phyloP scores from a whole-genome alignment of 1,140 invertebrate genomes.

The Drosophila kanapiae region DNA sequence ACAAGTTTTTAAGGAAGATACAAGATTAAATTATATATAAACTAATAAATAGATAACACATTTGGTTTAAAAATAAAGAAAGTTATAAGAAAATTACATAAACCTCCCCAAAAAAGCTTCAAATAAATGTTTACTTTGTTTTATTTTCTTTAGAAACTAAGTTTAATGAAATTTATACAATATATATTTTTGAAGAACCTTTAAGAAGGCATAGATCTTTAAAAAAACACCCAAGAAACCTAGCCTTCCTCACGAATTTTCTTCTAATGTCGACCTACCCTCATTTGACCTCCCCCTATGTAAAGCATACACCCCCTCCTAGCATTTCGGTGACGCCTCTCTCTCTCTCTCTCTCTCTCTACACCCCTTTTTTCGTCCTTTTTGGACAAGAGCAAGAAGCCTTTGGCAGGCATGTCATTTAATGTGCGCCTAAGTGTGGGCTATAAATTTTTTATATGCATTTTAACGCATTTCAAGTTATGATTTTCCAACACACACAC shows the following conservation, averaged over 20 bases:
- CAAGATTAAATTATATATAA: too few species aligned
- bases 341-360: background rate
- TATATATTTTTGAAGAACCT: background rate
- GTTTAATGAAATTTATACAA: too few species aligned
- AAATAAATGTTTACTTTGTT: too few species aligned
- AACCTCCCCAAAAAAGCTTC: too few species aligned
- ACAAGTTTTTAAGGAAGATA: too few species aligned
- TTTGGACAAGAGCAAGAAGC: conserved; percentile 46
- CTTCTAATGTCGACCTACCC: background rate
- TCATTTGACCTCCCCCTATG: background rate
- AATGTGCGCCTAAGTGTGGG: conserved; percentile 79
- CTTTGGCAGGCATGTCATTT: conserved; percentile 78
- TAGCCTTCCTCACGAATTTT: background rate
- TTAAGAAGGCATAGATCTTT: background rate
- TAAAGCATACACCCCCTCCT: too few species aligned
- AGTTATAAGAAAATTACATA: too few species aligned
- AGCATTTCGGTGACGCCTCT: background rate
- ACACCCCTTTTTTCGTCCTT: conserved; percentile 21
- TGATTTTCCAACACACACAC: conserved; percentile 58
- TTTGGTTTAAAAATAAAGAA: too few species aligned
- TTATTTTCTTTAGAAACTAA: too few species aligned
- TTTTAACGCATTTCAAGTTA: conserved; percentile 82
- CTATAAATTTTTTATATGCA: conserved; percentile 82
- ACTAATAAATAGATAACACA: too few species aligned
- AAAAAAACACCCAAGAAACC: too few species aligned